Base-by-base conservation (phyloP, 2,888 invertebrate genomes). In the Nomada ferruginata region DNA sequence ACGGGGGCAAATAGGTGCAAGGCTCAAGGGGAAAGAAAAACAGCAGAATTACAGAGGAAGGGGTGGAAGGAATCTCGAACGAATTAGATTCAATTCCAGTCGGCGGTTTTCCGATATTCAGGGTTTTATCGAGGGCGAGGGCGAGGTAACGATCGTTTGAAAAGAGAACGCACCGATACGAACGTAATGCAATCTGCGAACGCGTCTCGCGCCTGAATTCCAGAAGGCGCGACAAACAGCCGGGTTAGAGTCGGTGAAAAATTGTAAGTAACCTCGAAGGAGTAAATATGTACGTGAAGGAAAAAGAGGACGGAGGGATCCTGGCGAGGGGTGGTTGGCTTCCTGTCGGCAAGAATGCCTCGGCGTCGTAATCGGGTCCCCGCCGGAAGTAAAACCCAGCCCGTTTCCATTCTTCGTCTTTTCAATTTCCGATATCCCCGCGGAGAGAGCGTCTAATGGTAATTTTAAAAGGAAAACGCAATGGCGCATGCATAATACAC, bases 401-500 rank as follows among this genome's bases (percentile, higher is more conserved):
- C 65, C 66, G 66, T 66, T 82, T 82, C 82, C 82, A 83, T 76
- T 76, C 76, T 73, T 82, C 77, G 68, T 77, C 82, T 64, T 76
- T 82, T 82, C 82, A 76, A 83, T 83, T 82, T 82, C 82, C 82
- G 82, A 83, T 83, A 83, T 76, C 70, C 82, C 72, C 64, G 81
- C 65, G 71, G 70, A 60, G 60, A 53, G 60, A 57, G 36, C 76
- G 82, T 66, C 77, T 76, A 76, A 83, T 83, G 82, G 76, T 83
- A 82, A 83, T 83, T 83, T 83, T 82, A 82, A 83, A 82, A 82
- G 82, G 82, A 73, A 79, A 82, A 73, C 76, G 82, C 82, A 83
- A 82, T 82, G 82, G 82, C 76, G 82, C 82, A 77, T 83, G 82
- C 82, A 83, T 83, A 83, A 83, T 82, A 83, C 82, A 75, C 76